Percentiles rank a stretch among this genome's conserved stretches.
These are phyloP conservation scores for Sebastes vulpes DNA, from an alignment of 2,797 vertebrate species.

Conservation along the genomic window DNA sequence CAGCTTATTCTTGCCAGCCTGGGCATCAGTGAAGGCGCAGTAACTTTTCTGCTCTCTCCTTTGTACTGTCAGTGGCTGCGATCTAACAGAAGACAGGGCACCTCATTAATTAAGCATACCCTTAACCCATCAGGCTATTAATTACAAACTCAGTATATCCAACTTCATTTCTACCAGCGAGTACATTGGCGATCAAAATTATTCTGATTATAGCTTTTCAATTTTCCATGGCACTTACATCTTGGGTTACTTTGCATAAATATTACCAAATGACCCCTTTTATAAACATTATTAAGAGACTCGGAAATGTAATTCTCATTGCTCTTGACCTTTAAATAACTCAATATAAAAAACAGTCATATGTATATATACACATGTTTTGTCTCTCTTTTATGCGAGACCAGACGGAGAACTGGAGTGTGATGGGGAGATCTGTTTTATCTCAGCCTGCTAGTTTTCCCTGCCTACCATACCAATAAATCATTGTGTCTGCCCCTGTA, in stretches of 20 bases:
- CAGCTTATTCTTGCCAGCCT: neutral
- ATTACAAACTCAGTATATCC: conserved; percentile 9
- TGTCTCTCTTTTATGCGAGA: conserved; percentile 2
- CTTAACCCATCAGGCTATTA: conserved; percentile 15
- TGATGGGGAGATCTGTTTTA: conserved; percentile 70
- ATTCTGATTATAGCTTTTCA: neutral
- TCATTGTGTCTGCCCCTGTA: conserved; percentile 71
- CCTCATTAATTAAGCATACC: conserved; percentile 34
- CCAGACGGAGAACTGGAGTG: conserved; percentile 32
- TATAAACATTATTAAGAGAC: conserved; percentile 21
- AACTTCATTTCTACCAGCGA: neutral
- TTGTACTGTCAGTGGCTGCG: conserved; percentile 1
- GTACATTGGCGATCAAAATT: neutral
- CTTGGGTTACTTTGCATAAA: neutral
- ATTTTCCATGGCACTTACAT: neutral
- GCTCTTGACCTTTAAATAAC: conserved; percentile 14
- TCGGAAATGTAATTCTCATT: neutral
- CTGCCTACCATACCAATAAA: conserved; percentile 69
- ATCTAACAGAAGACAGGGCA: conserved; percentile 34
- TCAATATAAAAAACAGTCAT: neutral
- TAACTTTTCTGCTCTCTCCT: conserved; percentile 22
- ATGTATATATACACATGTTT: neutral
- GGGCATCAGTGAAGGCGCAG: neutral
- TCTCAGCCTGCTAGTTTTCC: conserved; percentile 67
- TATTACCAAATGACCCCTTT: neutral